Conservation (phyloP, 2,797 vertebrate species). For the Semaprochilodus insignis region DNA sequence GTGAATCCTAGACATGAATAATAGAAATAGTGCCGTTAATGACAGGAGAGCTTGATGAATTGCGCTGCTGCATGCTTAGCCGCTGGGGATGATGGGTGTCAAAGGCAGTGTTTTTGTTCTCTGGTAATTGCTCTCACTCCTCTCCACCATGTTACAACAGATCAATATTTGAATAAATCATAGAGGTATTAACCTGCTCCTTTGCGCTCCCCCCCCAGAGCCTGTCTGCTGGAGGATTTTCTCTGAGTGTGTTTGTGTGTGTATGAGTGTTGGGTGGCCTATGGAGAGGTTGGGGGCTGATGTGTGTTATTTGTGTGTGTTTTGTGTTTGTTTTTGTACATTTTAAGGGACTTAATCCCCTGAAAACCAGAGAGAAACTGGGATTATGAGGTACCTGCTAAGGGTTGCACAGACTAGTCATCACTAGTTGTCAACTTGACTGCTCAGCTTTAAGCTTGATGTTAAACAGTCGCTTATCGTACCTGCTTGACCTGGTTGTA, state of each 20-base stretch:
- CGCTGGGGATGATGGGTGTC: slow-evolving; percentile 44
- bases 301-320: slow-evolving; percentile 1
- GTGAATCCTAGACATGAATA: slow-evolving; percentile 47
- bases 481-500: too few species aligned
- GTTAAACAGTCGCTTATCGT: too few species aligned
- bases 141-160: slow-evolving; percentile 48
- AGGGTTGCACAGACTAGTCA: too few species aligned
- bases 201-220: slow-evolving; percentile 16
- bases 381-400: too few species aligned
- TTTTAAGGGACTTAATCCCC: neutral
- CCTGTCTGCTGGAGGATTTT: slow-evolving; percentile 3
- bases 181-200: slow-evolving; percentile 49
- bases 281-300: neutral
- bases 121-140: slow-evolving; percentile 59
- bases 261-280: slow-evolving; percentile 15
- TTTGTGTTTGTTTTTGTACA: slow-evolving; percentile 10
- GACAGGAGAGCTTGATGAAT: slow-evolving; percentile 48
- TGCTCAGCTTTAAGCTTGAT: too few species aligned
- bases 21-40: slow-evolving; percentile 47
- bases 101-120: slow-evolving; percentile 51
- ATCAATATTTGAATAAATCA: slow-evolving; percentile 66
- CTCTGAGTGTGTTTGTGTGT: slow-evolving; percentile 8
- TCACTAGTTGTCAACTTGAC: too few species aligned
- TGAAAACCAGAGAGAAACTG: too few species aligned
- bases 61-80: slow-evolving; percentile 18